Percentiles rank a stretch among this genome's conserved stretches.
These are phyloP conservation scores for Sternotherus odoratus DNA, from an alignment of 2,797 vertebrate genomes.

Conservation along the genomic window DNA sequence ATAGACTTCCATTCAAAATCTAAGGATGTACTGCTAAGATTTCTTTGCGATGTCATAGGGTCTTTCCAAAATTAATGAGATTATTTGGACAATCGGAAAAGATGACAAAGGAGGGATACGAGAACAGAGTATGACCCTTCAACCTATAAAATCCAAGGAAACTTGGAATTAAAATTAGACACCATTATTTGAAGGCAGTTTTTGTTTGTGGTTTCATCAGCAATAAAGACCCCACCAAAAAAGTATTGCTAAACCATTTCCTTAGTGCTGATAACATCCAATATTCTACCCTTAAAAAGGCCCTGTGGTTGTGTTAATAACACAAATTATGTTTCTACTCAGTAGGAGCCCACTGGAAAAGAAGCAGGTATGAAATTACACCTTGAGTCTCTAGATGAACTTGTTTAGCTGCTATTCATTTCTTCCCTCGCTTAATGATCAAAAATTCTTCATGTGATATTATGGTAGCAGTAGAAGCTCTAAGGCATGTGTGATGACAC, in stretches of 20 bases:
- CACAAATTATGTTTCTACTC: constrained; percentile 65
- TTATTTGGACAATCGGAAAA: constrained; percentile 6
- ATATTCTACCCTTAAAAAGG: constrained; percentile 76
- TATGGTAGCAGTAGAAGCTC: background rate
- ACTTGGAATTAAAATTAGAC: constrained; percentile 19
- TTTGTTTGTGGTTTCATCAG: constrained; percentile 37
- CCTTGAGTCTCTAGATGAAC: constrained; percentile 64
- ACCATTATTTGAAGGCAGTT: background rate
- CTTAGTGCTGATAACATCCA: constrained; percentile 65
- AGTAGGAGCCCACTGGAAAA: constrained; percentile 68
- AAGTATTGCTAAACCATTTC: constrained; percentile 49
- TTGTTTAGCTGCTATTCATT: constrained; percentile 19
- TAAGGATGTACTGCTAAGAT: constrained; percentile 2
- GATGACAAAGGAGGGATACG: constrained; percentile 17
- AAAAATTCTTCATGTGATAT: background rate
- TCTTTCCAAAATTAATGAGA: constrained; percentile 33
- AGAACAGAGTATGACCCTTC: constrained; percentile 12
- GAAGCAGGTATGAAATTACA: constrained; percentile 71
- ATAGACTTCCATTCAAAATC: constrained; percentile 45
- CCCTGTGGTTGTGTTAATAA: constrained; percentile 59
- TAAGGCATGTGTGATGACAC: background rate
- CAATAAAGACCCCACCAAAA: constrained; percentile 42
- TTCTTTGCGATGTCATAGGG: constrained; percentile 30
- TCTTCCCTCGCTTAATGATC: background rate
- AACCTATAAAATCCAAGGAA: constrained; percentile 39